phyloP scores from a whole-genome alignment of 2,888 invertebrate genomes.

The Heliconius erato region DNA sequence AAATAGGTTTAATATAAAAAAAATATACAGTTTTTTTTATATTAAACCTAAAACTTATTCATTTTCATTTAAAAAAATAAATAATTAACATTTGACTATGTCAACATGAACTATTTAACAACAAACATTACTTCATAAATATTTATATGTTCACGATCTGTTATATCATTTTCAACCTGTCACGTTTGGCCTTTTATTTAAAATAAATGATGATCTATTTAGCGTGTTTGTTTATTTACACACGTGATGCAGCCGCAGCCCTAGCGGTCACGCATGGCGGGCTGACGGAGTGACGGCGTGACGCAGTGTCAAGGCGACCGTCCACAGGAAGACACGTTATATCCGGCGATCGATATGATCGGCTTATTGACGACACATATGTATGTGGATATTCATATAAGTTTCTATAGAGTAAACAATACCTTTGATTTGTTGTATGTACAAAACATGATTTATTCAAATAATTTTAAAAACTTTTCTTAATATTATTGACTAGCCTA shows the following conservation, averaged over 20 bases:
- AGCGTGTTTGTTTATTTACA: background rate
- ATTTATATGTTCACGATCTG: too few species aligned
- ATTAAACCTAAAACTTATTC: too few species aligned
- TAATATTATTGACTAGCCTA: too few species aligned
- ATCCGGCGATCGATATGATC: constrained; percentile 31
- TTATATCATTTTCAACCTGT: too few species aligned
- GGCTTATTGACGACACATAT: constrained; percentile 6
- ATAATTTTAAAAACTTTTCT: background rate
- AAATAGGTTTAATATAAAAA: too few species aligned
- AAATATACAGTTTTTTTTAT: too few species aligned
- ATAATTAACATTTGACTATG: too few species aligned
- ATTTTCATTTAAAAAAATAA: too few species aligned
- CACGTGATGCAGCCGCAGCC: background rate
- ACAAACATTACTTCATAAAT: too few species aligned
- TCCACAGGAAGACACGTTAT: constrained; percentile 34
- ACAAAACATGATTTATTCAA: background rate
- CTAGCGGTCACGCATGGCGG: background rate
- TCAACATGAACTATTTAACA: too few species aligned
- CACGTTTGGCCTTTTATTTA: too few species aligned
- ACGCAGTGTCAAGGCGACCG: constrained; percentile 32
- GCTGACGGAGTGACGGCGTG: background rate
- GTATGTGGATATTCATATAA: background rate
- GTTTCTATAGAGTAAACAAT: background rate
- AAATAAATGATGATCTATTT: background rate
- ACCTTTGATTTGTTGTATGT: background rate